Conservation (phyloP, 2,888 invertebrate species). For the Chrysotoxum bicinctum region DNA sequence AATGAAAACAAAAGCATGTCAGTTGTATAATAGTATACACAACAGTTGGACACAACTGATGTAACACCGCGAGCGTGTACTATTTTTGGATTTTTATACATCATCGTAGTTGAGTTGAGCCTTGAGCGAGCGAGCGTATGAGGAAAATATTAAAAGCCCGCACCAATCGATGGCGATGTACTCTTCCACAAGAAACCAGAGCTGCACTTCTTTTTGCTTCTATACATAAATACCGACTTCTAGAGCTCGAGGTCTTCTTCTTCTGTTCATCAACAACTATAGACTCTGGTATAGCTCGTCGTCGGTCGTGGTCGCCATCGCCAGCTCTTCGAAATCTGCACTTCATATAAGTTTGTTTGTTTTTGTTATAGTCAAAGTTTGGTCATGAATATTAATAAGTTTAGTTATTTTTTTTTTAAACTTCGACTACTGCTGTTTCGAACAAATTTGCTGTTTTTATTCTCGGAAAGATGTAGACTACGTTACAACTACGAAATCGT, state of each 20-base stretch:
- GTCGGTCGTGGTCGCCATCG: conserved; percentile 35
- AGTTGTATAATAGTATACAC: conserved; percentile 7
- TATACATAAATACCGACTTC: neutral
- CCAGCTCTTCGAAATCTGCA: conserved; percentile 44
- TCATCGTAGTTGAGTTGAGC: conserved; percentile 3
- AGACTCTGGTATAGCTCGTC: neutral
- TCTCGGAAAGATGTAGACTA: conserved; percentile 71
- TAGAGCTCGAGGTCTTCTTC: conserved; percentile 18
- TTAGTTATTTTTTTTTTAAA: conserved; percentile 1
- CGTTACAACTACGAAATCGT: conserved; percentile 64
- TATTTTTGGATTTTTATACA: conserved; percentile 56
- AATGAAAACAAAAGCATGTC: conserved; percentile 70
- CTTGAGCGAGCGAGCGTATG: conserved; percentile 43
- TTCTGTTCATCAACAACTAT: neutral
- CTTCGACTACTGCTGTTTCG: conserved; percentile 2
- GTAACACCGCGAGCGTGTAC: conserved; percentile 48
- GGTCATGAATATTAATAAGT: conserved; percentile 77
- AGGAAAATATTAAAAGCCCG: conserved; percentile 62
- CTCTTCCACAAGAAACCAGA: conserved; percentile 5
- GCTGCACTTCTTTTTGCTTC: conserved; percentile 39
- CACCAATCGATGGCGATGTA: neutral
- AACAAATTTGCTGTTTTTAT: conserved; percentile 63
- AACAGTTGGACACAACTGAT: conserved; percentile 52
- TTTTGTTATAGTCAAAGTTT: conserved; percentile 64
- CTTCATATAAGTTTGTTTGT: conserved; percentile 48